Conservation (phyloP, 2,797 vertebrate species). For the Poeciliopsis turneri region DNA sequence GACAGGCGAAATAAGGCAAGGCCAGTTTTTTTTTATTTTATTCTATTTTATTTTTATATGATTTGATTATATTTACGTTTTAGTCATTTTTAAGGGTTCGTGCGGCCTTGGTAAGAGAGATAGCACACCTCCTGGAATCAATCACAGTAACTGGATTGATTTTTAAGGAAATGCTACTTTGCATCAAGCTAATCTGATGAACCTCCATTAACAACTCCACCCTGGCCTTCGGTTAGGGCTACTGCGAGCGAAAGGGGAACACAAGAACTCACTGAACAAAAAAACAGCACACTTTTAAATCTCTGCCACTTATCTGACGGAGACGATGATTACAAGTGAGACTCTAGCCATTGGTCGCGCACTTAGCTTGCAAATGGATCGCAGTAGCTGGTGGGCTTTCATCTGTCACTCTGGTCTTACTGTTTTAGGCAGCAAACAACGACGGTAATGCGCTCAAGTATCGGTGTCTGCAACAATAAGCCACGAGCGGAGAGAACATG, state of each 20-base stretch:
- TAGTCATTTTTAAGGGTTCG: neutral
- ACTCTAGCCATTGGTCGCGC: neutral
- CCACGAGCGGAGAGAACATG: conserved; percentile 49
- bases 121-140: neutral
- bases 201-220: conserved; percentile 61
- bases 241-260: conserved; percentile 35
- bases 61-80: neutral
- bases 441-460: conserved; percentile 48
- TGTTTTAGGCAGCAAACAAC: conserved; percentile 46
- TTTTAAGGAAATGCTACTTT: conserved; percentile 51
- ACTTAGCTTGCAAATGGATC: conserved; percentile 39
- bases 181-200: conserved; percentile 72
- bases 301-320: neutral
- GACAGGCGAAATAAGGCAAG: neutral
- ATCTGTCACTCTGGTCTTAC: conserved; percentile 30
- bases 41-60: too few species aligned
- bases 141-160: conserved; percentile 52
- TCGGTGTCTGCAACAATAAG: conserved; percentile 63
- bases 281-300: neutral
- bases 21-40: neutral
- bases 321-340: conserved; percentile 27
- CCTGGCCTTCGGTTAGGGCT: conserved; percentile 62
- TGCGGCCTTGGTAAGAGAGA: neutral
- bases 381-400: conserved; percentile 37
- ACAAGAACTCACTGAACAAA: neutral